Percentiles rank a stretch among this genome's conserved stretches.
phyloP scores from a whole-genome alignment of 2,888 invertebrate genomes.

The Drosophila subsilvestris region DNA sequence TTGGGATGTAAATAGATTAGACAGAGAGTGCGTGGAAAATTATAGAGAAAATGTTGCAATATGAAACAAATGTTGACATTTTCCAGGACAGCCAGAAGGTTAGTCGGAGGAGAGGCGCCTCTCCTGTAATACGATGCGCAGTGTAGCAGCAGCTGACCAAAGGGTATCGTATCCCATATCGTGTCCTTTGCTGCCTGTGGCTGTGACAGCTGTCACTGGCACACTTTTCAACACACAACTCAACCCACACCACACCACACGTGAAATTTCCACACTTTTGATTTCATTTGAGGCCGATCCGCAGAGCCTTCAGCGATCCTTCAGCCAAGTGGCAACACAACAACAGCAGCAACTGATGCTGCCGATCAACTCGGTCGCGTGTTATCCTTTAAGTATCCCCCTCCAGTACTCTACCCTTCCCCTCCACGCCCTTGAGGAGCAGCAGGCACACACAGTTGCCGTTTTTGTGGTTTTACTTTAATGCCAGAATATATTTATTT shows the following conservation, averaged over 20 bases:
- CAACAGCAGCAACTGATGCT: conserved; percentile 18
- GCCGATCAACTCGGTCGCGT: conserved; percentile 65
- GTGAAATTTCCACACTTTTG: conserved; percentile 74
- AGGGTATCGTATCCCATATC: conserved; percentile 17
- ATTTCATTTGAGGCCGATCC: conserved; percentile 43
- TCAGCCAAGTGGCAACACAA: conserved; percentile 50
- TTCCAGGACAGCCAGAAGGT: not conserved
- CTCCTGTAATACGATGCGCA: conserved; percentile 57
- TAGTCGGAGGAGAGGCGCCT: conserved; percentile 48
- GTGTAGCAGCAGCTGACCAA: conserved; percentile 63
- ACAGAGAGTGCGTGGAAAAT: no score
- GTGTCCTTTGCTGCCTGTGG: conserved; percentile 4
- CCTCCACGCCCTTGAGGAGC: conserved; percentile 30
- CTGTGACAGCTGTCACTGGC: conserved; percentile 49
- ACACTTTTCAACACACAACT: conserved; percentile 46
- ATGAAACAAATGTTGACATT: conserved; percentile 74
- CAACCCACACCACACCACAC: conserved; percentile 27
- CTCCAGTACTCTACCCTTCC: conserved; percentile 3
- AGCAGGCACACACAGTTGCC: conserved; percentile 68
- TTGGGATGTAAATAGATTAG: conserved; percentile 71
- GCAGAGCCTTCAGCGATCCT: conserved; percentile 60
- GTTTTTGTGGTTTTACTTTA: conserved; percentile 64
- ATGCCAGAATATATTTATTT: not conserved
- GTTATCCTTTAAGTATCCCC: conserved; percentile 70
- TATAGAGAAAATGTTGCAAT: conserved; percentile 62